A percentile compares a stretch with the other conserved stretches of the same genome.
Conservation (phyloP, 2,888 invertebrate genomes). For the Cecidostiba fungosa region DNA sequence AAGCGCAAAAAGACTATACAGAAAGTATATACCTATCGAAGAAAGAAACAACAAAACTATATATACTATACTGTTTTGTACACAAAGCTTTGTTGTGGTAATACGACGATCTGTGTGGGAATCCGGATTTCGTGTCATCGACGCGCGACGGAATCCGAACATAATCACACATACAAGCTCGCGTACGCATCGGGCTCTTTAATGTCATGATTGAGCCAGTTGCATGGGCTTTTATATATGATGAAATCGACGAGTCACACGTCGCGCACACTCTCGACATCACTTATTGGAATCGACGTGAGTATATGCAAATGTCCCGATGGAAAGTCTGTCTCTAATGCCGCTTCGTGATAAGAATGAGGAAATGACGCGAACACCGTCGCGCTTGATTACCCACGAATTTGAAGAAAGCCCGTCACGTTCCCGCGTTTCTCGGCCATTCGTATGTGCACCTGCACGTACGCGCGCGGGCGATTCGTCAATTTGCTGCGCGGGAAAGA, state of each 20-base stretch:
- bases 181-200: constrained; percentile 63
- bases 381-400: background rate
- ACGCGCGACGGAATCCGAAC: background rate
- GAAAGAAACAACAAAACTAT: background rate
- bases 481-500: background rate
- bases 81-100: background rate
- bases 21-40: background rate
- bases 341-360: constrained; percentile 61
- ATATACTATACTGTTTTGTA: background rate
- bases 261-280: background rate
- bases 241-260: constrained; percentile 51
- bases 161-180: too few species aligned
- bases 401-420: constrained; percentile 12
- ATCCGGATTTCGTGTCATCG: constrained; percentile 38
- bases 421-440: background rate
- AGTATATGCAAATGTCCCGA: constrained; percentile 67
- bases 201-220: constrained; percentile 74
- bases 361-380: background rate
- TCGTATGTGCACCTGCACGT: background rate
- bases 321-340: constrained; percentile 68
- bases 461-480: background rate
- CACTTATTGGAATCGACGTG: constrained; percentile 10
- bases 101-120: constrained; percentile 22
- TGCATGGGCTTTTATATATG: constrained; percentile 68
- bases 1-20: background rate